Base-by-base conservation (phyloP, 2,888 invertebrate genomes). In the Cacoxenus indagator region DNA sequence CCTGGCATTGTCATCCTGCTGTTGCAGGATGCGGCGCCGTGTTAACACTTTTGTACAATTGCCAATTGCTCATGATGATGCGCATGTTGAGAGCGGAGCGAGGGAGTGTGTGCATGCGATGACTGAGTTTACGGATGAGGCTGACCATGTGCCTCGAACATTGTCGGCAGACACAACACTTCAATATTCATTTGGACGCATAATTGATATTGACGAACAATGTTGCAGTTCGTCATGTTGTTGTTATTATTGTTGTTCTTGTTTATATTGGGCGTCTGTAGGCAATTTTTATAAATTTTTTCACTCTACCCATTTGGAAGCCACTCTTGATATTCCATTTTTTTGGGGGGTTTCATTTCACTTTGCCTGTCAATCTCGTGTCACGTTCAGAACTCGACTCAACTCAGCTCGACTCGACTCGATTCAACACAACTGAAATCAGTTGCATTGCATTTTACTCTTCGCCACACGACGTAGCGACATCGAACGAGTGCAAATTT, bases 401-500 rank as follows among this genome's bases (percentile, higher is more conserved):
- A 54, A 11, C 22, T 4, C 51, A 51, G 22, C 51, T 5, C 51
- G 27, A 27, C 31, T 31, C 31, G 29, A 26, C 17, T 22, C 17
- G 8, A 17, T 22, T n/a, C 51, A n/a, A 48, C 48, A 48, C 48
- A n/a, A 8, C 54, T 54, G 54, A 54, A 27, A n/a, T 57, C 61
- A n/a, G 22, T 54, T 54, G 22, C 26, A 29, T 6, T 17, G 57
- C 17, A 43, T 62, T 24, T 43, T 26, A n/a, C 24, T 27, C 4
- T 19, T 62, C 45, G 19, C 43, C 57, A 26, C 8, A 11, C 14
- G 8, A 26, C 27, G 57, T 14, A n/a, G n/a, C 57, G 22, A 24
- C 64, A 37, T n/a, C 54, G 82, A 81, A 76, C 76, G 82, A 83
- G 86, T 84, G 84, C 83, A 85, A 86, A 85, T 85, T 85, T 85